Conservation (phyloP, 2,113 vertebrate genomes). For the Tragelaphus scriptus region DNA sequence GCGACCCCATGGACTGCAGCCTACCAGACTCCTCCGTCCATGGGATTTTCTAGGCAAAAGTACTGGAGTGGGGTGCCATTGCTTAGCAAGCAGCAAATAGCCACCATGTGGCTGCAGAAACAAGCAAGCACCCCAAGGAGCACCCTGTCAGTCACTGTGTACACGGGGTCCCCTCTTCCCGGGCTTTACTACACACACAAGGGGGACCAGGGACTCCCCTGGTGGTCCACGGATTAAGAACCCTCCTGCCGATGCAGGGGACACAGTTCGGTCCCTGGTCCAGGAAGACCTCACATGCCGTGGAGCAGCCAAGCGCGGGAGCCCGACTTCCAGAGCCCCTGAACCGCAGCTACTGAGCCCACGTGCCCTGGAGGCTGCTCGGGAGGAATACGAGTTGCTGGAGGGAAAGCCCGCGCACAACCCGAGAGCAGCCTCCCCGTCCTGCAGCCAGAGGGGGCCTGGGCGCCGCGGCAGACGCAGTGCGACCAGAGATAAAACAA, state of each 20-base stretch:
- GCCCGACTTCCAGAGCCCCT: fast-evolving
- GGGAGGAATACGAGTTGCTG: fast-evolving
- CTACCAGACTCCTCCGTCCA: no score
- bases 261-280: not conserved
- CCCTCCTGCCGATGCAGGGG: not conserved
- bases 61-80: no score
- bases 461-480: fast-evolving
- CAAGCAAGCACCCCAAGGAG: not conserved
- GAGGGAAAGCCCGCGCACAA: fast-evolving
- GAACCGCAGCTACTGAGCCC: fast-evolving
- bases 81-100: fast-evolving
- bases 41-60: no score
- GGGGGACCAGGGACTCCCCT: not conserved
- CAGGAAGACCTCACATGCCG: not conserved
- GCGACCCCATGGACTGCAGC: no score
- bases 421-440: not conserved
- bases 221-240: fast-evolving
- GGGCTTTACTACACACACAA: not conserved
- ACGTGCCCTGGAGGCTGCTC: not conserved
- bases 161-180: fast-evolving
- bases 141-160: fast-evolving
- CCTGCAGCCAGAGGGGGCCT: fast-evolving
- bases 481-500: fast-evolving
- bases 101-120: no score
- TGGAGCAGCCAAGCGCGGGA: fast-evolving